Evolutionary conservation across 2,113 vertebrate genomes (phyloP).

Genomic region (Myiozetetes cayanensis): DNA sequence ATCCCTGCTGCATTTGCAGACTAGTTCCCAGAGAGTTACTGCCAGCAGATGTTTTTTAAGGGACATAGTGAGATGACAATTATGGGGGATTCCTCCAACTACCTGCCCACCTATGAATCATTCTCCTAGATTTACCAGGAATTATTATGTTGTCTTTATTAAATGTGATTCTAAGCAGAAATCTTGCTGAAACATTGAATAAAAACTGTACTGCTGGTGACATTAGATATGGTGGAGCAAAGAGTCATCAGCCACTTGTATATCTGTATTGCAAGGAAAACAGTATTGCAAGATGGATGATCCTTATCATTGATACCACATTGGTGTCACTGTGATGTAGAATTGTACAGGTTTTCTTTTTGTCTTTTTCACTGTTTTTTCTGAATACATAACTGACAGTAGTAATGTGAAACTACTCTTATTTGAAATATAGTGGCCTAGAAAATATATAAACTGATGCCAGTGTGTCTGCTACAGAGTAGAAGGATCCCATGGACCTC

Average conservation of each 20-base stretch:
- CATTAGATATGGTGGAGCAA: background rate
- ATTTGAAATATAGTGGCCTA: background rate
- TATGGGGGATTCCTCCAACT: background rate
- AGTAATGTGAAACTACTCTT: background rate
- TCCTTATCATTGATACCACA: background rate
- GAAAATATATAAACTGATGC: constrained; percentile 22
- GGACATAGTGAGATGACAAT: background rate
- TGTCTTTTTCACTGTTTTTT: background rate
- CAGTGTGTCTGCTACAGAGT: background rate
- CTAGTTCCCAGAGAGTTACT: background rate
- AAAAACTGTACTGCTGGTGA: background rate
- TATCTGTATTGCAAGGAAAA: background rate
- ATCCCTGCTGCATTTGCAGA: background rate
- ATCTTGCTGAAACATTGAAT: background rate
- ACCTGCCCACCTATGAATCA: background rate
- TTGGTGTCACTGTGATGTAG: background rate
- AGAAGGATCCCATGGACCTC: background rate
- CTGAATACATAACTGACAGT: background rate
- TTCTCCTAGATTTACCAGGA: background rate
- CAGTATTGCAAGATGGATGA: background rate
- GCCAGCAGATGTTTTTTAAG: background rate
- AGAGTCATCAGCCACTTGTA: background rate
- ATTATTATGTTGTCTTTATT: background rate
- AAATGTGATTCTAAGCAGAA: background rate
- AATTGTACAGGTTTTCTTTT: background rate